Percentiles rank a stretch among this genome's conserved stretches.
Conservation (phyloP, 1,140 invertebrate species). For the Drosophila mayri region DNA sequence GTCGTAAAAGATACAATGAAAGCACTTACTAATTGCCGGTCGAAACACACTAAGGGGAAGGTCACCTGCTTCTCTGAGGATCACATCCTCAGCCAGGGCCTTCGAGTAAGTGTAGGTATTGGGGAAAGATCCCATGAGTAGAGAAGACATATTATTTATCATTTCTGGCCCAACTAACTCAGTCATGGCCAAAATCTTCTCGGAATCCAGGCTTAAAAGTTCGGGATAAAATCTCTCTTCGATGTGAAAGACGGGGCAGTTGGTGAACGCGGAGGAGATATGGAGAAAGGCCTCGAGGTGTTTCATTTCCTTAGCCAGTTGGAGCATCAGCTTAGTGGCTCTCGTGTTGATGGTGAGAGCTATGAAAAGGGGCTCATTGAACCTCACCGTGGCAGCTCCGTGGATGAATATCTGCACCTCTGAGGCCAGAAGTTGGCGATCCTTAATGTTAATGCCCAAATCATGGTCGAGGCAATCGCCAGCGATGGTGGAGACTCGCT, state of each 20-base stretch:
- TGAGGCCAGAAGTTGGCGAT: conserved; percentile 75
- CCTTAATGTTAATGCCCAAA: conserved; percentile 88
- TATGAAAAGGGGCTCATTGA: conserved; percentile 91
- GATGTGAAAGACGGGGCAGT: conserved; percentile 87
- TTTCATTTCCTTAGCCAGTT: conserved; percentile 88
- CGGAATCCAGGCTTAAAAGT: conserved; percentile 86
- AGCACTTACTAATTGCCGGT: conserved; percentile 89
- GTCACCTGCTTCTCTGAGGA: conserved; percentile 87
- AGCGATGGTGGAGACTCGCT: conserved; percentile 82
- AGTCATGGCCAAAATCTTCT: conserved; percentile 87
- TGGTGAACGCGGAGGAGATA: conserved; percentile 90
- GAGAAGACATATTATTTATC: conserved; percentile 88
- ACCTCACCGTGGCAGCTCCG: conserved; percentile 92
- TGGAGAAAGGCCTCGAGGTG: conserved; percentile 89
- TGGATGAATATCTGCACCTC: conserved; percentile 91
- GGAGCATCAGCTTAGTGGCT: conserved; percentile 86
- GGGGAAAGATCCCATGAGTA: conserved; percentile 89
- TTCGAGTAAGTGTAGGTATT: conserved; percentile 95
- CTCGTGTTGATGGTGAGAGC: conserved; percentile 87
- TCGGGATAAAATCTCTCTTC: conserved; percentile 91
- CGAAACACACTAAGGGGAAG: conserved; percentile 91
- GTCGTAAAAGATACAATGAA: neutral
- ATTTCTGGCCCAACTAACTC: conserved; percentile 86
- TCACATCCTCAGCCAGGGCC: conserved; percentile 90
- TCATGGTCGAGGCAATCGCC: conserved; percentile 87